Conservation (phyloP, 1,140 invertebrate species). For the Anoplolepis gracilipes region DNA sequence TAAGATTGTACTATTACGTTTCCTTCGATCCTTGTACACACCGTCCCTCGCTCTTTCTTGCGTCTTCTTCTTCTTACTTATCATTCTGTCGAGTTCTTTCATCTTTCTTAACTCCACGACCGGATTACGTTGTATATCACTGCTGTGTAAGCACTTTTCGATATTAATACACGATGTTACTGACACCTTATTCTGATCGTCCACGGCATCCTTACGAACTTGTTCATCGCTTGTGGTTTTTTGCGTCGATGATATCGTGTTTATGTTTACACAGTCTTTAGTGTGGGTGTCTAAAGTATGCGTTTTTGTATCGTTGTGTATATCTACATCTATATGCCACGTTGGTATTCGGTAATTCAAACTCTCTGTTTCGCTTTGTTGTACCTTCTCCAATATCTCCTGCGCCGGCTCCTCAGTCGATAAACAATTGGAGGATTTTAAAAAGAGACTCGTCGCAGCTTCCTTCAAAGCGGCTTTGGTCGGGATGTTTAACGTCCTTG, state of each 20-base stretch:
- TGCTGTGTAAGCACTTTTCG: neutral
- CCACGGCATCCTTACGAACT: no score
- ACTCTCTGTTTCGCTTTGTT: neutral
- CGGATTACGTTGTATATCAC: neutral
- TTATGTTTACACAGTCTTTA: neutral
- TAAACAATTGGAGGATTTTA: neutral
- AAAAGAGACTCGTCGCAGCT: neutral
- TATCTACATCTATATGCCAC: neutral
- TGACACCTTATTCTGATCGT: neutral
- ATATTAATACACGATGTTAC: accelerated
- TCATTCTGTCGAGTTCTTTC: neutral
- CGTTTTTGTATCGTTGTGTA: neutral
- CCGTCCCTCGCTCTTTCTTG: neutral
- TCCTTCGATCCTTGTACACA: neutral
- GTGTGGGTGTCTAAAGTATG: neutral
- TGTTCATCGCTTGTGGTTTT: no score
- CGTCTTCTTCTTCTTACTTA: neutral
- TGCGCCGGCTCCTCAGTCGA: neutral
- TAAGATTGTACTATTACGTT: neutral
- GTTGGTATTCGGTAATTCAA: neutral
- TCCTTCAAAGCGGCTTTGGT: constrained; percentile 30
- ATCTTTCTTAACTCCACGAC: constrained; percentile 36
- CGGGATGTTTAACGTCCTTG: neutral
- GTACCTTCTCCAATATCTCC: neutral
- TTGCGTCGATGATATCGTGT: neutral